phyloP scores from a whole-genome alignment of 2,113 vertebrate species.

The Oncorhynchus mykiss region DNA sequence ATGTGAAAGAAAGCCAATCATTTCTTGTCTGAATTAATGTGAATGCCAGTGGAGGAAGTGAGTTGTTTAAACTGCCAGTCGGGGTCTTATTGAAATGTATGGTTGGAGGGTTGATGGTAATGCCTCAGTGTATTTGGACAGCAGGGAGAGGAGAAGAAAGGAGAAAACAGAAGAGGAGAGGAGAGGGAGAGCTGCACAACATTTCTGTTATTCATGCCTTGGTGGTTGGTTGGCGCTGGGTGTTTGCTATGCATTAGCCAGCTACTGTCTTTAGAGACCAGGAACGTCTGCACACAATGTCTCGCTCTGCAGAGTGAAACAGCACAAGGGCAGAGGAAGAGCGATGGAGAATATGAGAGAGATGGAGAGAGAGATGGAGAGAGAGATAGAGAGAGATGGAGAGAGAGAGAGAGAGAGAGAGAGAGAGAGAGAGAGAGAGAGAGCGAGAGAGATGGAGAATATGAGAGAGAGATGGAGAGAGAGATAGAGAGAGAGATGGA shows the following conservation, averaged over 20 bases:
- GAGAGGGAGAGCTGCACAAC: constrained; percentile 24
- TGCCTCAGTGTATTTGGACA: constrained; percentile 34
- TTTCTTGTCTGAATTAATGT: constrained; percentile 57
- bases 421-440: background rate
- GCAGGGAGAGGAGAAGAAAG: too few species aligned
- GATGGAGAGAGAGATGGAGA: background rate
- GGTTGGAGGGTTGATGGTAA: constrained; percentile 38
- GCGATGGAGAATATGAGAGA: background rate
- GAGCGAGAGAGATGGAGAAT: too few species aligned
- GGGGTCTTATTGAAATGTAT: constrained; percentile 57
- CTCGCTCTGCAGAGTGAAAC: constrained; percentile 58
- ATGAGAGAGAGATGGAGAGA: too few species aligned
- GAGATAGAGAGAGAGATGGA: too few species aligned
- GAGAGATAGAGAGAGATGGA: background rate
- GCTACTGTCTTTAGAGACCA: constrained; percentile 57
- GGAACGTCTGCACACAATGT: constrained; percentile 60
- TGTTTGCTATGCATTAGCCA: constrained; percentile 64
- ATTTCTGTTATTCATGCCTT: constrained; percentile 59
- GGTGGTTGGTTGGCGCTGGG: constrained; percentile 28
- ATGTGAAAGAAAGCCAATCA: constrained; percentile 51
- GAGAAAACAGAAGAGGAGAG: background rate
- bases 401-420: background rate
- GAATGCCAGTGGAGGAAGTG: constrained; percentile 45
- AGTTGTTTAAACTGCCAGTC: constrained; percentile 51
- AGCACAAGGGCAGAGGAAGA: constrained; percentile 39